Evolutionary conservation across 2,797 vertebrate species (phyloP).

Genomic region (Gymnopithys bicolor): DNA sequence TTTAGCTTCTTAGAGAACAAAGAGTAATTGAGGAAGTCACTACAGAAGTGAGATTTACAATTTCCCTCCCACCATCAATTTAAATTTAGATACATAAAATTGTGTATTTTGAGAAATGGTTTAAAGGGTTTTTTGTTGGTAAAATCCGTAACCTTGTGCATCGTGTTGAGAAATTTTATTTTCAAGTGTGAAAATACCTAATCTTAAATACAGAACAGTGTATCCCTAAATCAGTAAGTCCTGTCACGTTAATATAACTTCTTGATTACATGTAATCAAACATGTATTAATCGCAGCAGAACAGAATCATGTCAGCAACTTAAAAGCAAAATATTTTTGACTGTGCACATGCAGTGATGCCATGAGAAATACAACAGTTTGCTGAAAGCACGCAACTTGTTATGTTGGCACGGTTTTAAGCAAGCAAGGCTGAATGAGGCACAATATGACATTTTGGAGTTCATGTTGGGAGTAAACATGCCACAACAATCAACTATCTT

Average conservation of each 20-base stretch:
- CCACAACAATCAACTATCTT: slow-evolving; percentile 53
- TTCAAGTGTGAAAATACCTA: neutral
- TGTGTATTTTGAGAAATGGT: neutral
- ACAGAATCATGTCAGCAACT: neutral
- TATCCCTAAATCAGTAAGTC: neutral
- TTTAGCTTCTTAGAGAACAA: neutral
- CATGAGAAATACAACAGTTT: slow-evolving; percentile 27
- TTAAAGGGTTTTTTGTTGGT: neutral
- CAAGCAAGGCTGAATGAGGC: slow-evolving; percentile 38
- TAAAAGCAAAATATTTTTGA: slow-evolving; percentile 42
- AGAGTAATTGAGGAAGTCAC: neutral
- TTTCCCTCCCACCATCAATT: rapidly evolving
- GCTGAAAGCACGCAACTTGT: slow-evolving; percentile 34
- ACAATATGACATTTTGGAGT: slow-evolving; percentile 57
- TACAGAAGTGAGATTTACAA: neutral
- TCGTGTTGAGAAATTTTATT: neutral
- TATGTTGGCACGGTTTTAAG: slow-evolving; percentile 23
- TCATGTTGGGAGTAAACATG: slow-evolving; percentile 59
- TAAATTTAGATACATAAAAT: neutral
- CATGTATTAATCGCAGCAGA: slow-evolving; percentile 20
- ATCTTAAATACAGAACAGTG: neutral
- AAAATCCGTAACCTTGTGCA: neutral
- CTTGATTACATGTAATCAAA: neutral
- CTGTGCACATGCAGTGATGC: neutral
- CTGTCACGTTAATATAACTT: neutral